Base-by-base conservation (phyloP, 1,140 invertebrate species). In the Drosophila nikananu region DNA sequence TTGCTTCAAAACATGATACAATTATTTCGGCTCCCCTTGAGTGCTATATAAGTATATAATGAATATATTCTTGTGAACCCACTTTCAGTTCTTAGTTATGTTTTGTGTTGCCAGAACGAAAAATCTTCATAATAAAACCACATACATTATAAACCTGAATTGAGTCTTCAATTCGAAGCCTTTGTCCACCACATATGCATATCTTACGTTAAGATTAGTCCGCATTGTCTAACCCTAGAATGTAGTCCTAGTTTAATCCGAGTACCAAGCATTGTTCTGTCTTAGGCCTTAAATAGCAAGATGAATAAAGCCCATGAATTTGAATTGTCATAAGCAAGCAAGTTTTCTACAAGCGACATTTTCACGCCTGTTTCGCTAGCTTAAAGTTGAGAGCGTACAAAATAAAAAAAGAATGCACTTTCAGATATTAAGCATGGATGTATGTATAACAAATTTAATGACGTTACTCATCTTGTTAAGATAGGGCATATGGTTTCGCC, bases 171-270 rank as follows among this genome's bases (percentile, higher is more conserved):
- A 76, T 65, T 23, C 12, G 21, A 62, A 48, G 58, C 57, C 46
- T 73, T 42, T 42, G 25, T 54, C 49, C 62, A 55, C 49, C 51
- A 68, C 73, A 42, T 39, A 68, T 77, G 75, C 75, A 77, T 77
- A 77, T 77, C 75, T 64, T 77, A 77, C 42, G 75, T 77, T 77
- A 77, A 77, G 75, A 62, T 77, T 62, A 77, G 74, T 68, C 39
- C 27, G 42, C 74, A 77, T 70, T 68, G 74, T 60, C 60, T 77
- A 77, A 77, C 55, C 23, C 37, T 77, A 70, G 39, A 32, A 19
- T 44, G 19, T 68, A 77, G 23, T 54, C 32, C 59, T 67, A 67
- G 75, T 77, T 77, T 77, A 77, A 77, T 68, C 37, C 30, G 32
- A 44, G 27, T 35, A 42, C 37, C 39, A 39, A 42, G 51, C 49